Evolutionary conservation across 2,113 vertebrate genomes (phyloP).

Genomic region (Pyxicephalus adspersus): DNA sequence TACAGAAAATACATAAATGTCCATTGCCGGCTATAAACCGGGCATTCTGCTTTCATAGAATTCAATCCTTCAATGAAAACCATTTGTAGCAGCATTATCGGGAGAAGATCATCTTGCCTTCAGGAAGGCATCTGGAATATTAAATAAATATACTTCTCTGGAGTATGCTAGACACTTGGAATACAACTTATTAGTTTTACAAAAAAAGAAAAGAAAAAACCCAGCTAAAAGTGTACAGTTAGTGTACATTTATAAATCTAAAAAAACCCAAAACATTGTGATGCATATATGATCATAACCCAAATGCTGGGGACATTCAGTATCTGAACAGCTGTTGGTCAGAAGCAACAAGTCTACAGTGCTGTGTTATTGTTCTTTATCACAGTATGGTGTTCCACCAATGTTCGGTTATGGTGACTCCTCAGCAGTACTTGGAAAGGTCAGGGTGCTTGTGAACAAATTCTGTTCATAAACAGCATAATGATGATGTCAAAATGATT

Average conservation of each 20-base stretch:
- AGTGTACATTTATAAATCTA: background rate
- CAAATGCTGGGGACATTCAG: constrained; percentile 36
- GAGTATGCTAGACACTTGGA: constrained; percentile 12
- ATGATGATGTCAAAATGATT: background rate
- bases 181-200: background rate
- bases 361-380: constrained; percentile 17
- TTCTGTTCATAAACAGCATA: constrained; percentile 13
- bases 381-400: constrained; percentile 23
- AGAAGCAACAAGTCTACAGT: constrained; percentile 29
- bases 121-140: background rate
- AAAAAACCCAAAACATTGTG: constrained; percentile 16
- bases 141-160: background rate
- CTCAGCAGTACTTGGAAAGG: background rate
- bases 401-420: background rate
- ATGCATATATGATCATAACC: constrained; percentile 4
- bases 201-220: background rate
- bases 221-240: background rate
- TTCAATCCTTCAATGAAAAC: background rate
- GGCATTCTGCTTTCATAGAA: background rate
- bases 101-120: background rate
- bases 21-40: background rate
- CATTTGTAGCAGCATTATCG: constrained; percentile 19
- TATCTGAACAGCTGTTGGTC: constrained; percentile 42
- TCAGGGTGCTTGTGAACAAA: background rate
- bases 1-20: background rate